Evolutionary conservation across 2,113 vertebrate species (phyloP).

Genomic region (Brachypteracias leptosomus): DNA sequence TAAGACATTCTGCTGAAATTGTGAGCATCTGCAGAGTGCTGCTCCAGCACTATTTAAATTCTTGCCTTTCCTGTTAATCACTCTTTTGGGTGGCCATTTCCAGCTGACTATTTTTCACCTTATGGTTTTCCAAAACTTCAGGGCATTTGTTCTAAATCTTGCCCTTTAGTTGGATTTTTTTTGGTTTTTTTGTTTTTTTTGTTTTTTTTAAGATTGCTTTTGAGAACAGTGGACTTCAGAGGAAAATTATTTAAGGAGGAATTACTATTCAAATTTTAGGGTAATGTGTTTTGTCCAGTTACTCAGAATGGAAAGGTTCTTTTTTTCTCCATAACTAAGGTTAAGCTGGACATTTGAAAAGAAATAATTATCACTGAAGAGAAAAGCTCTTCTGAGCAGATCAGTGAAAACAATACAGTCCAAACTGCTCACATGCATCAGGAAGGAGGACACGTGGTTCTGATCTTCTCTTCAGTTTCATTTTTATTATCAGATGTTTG

Average conservation of each 20-base stretch:
- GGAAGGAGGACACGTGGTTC: background rate
- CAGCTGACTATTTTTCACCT: background rate
- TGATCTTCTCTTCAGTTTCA: background rate
- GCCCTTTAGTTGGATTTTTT: background rate
- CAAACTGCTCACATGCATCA: background rate
- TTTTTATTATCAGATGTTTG: background rate
- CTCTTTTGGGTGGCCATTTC: background rate
- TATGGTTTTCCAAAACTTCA: background rate
- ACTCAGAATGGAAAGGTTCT: background rate
- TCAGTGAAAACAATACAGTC: background rate
- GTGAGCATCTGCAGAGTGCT: background rate
- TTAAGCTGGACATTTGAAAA: background rate
- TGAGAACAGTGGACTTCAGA: background rate
- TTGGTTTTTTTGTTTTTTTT: background rate
- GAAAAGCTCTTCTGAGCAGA: background rate
- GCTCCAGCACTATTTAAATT: slow-evolving; percentile 24
- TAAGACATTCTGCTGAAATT: background rate
- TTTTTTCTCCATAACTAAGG: background rate
- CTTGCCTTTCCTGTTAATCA: slow-evolving; percentile 26
- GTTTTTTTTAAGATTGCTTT: background rate
- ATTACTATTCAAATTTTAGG: background rate
- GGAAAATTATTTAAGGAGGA: background rate
- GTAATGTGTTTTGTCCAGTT: background rate
- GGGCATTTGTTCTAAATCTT: background rate
- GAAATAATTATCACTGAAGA: background rate